Evolutionary conservation across 2,888 invertebrate genomes (phyloP), one percentile per base, ranked within the genome.

Genomic region (Lasioglossum morio): DNA sequence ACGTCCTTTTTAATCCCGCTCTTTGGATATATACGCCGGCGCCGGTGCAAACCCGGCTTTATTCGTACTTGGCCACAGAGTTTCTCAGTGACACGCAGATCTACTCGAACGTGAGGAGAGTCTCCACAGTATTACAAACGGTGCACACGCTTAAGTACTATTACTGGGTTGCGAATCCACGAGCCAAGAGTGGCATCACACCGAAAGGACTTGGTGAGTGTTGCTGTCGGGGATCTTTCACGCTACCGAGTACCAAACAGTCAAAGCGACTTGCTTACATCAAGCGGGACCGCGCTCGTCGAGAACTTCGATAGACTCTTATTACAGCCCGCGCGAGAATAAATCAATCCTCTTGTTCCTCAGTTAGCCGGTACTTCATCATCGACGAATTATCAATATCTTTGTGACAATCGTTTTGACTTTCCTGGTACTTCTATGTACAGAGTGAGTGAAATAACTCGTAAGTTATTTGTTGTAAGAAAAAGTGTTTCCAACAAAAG

Each of bases 101-200:
- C 94, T 99, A 99, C 96, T 99, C 98, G 93, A 99, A 99, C 95
- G 99, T 99, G 79, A 96, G 99, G 79, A 96, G 99, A 79, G 99
- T 99, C 86, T 99, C 99, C 93, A 99, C 99, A 1, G 99, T 99
- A 0, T 96, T 99, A 74, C 99, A 99, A 96, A 99, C 99, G 43
- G 98, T 99, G 91, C 99, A 99, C 95, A 99, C 99, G 4, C 96
- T 99, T 88, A 99, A 99, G 96, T 99, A 99, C 95, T 99, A 99
- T 96, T 99, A 99, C 95, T 99, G 99, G 99, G 98, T 99, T 72
- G 98, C 98, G 84, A 99, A 99, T 96, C 99, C 99, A 0, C 96
- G 98, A 89, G 97, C 98, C 89, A 98, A 99, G 95, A 99, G 99
- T 95, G 99, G 99, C 79, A 99, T 99, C 93, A 97, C 97, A 83